phyloP scores from a whole-genome alignment of 1,140 invertebrate species.

The Formica exsecta region DNA sequence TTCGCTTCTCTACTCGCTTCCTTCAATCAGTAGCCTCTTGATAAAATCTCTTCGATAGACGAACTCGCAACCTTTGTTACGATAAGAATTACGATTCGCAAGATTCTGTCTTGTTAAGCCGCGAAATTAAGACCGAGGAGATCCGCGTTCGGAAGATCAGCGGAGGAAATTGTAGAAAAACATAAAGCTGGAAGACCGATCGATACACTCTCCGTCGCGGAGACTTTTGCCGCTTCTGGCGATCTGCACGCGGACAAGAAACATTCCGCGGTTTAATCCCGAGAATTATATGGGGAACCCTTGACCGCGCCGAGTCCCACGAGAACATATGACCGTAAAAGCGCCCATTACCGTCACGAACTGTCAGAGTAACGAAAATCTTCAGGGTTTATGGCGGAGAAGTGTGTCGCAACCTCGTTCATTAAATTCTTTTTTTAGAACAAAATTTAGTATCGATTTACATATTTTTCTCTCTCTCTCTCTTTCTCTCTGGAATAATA shows the following conservation, averaged over 20 bases:
- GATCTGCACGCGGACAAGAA: conserved; percentile 37
- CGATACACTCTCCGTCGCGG: conserved; percentile 12
- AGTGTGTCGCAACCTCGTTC: background rate
- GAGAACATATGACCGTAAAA: conserved; percentile 48
- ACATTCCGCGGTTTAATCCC: conserved; percentile 56
- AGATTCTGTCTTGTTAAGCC: conserved; percentile 56
- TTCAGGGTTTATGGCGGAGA: background rate
- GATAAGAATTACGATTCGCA: conserved; percentile 32
- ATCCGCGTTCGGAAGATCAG: conserved; percentile 26
- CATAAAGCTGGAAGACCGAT: conserved; percentile 11
- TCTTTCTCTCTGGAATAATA: background rate
- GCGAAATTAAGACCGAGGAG: conserved; percentile 50
- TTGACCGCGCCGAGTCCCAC: conserved; percentile 28
- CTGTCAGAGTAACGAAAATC: background rate
- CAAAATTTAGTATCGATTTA: background rate
- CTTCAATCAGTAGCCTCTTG: conserved; percentile 5
- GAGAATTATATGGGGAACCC: conserved; percentile 34
- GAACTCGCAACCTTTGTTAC: conserved; percentile 34
- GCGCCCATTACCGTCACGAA: conserved; percentile 45
- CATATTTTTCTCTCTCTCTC: background rate
- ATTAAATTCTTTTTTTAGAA: background rate
- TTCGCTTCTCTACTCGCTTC: conserved; percentile 11
- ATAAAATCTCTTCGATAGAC: conserved; percentile 33
- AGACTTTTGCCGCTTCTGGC: conserved; percentile 39
- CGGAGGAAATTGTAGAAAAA: conserved; percentile 1